These are phyloP conservation scores for Megaceryle alcyon DNA, from an alignment of 2,797 vertebrate species.

Conservation along the genomic window DNA sequence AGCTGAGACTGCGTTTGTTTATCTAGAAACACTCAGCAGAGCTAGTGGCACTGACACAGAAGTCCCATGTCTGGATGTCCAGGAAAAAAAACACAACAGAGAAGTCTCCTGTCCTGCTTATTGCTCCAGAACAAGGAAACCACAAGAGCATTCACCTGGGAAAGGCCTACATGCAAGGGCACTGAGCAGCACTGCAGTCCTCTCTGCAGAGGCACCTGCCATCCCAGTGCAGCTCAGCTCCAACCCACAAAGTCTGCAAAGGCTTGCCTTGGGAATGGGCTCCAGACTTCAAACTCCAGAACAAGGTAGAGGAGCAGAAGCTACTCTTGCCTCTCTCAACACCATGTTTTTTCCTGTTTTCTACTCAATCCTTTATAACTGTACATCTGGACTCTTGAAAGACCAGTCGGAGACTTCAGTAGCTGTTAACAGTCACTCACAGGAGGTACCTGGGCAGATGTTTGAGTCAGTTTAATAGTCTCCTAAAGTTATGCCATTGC, in stretches of 20 bases:
- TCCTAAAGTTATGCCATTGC: not conserved
- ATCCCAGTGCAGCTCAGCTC: not conserved
- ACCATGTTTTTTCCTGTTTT: not conserved
- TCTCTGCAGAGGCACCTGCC: not conserved
- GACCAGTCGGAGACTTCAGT: not conserved
- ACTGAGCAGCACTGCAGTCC: fast-evolving
- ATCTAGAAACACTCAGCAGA: not conserved
- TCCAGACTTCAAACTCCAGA: not conserved
- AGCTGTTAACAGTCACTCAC: not conserved
- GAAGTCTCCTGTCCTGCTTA: not conserved
- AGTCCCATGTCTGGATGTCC: not conserved
- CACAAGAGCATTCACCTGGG: fast-evolving
- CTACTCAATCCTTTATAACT: not conserved
- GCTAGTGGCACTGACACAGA: not conserved
- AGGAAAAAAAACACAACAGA: not conserved
- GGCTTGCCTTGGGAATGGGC: not conserved
- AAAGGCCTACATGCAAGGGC: not conserved
- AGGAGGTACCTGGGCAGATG: not conserved
- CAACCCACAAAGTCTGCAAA: not conserved
- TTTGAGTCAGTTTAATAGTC: not conserved
- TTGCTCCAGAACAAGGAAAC: fast-evolving
- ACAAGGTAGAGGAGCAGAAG: not conserved
- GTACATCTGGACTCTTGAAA: not conserved
- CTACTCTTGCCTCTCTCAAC: not conserved
- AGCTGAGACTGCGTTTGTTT: not conserved